Evolutionary conservation across 2,888 invertebrate genomes (phyloP), one percentile per base, ranked within the genome.

Genomic region (Drosophila parthenogenetica): DNA sequence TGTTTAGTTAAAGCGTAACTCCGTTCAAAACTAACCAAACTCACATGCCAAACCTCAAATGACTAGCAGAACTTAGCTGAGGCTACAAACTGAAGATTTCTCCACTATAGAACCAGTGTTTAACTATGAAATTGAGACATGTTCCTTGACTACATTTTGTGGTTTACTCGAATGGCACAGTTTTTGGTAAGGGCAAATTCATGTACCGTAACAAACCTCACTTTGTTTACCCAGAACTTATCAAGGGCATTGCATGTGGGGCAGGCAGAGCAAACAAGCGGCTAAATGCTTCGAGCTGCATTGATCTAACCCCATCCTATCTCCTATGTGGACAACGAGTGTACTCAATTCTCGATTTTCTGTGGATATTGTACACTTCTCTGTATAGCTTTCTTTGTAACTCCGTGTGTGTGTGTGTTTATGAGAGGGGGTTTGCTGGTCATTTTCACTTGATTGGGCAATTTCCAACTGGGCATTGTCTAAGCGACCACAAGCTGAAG

Each of bases 191-290:
- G 51, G 50, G 55, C 78, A 50, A 68, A 78, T 51, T 51, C 80
- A 85, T 81, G 79, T 69, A 70, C 74, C 72, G 79, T 79, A 81
- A 81, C 82, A 68, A 73, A 69, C 65, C 62, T 1, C 69, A 70
- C 67, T 85, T 70, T 83, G 83, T 83, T 83, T 86, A 84, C 81
- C 61, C 73, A 73, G 86, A 87, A 86, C 81, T 83, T 86, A 88
- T 81, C 87, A 86, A 73, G 88, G 81, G 77, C 77, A 69, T 64
- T 75, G 69, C 76, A 49, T 60, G 66, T 45, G 55, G 35, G 57
- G 50, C 50, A 17, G 46, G 54, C 73, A 58, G 53, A 55, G 74
- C 61, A 82, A 79, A 69, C 75, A 76, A 62, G 53, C 53, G 48
- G 51, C 66, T 67, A 72, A 75, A 73, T 61, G 82, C 71, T 66